phyloP scores from a whole-genome alignment of 1,140 invertebrate genomes.

The Papilio polyxenes region DNA sequence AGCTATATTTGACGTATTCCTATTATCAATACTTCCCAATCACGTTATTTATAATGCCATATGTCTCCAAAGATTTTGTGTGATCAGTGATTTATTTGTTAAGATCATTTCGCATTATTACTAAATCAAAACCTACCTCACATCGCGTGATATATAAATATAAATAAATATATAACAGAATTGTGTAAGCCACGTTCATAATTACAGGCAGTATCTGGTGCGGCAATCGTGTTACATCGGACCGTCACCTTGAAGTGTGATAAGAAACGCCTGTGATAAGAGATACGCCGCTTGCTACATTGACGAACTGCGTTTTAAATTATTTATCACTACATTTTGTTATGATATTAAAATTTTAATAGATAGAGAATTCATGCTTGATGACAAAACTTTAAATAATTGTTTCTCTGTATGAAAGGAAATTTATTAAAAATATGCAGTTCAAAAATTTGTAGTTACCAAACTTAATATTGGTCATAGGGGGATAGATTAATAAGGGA shows the following conservation, averaged over 20 bases:
- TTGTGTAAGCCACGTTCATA: conserved; percentile 42
- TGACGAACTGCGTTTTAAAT: conserved; percentile 35
- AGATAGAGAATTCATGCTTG: neutral
- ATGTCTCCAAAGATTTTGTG: no score
- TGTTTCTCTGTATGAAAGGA: no score
- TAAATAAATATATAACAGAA: neutral
- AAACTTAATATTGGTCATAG: no score
- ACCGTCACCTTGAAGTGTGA: conserved; percentile 76
- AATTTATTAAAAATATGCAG: no score
- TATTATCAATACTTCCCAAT: no score
- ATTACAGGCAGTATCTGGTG: conserved; percentile 55
- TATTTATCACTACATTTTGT: conserved; percentile 35
- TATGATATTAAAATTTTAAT: conserved; percentile 5
- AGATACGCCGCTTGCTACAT: conserved; percentile 54
- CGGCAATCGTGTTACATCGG: conserved; percentile 67
- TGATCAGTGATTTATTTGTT: no score
- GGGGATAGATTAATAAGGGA: no score
- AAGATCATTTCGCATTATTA: neutral
- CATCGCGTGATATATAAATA: neutral
- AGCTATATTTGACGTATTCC: no score
- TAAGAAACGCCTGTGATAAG: conserved; percentile 68
- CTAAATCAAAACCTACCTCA: neutral
- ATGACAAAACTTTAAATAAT: neutral
- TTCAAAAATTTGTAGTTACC: no score
- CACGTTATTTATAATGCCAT: no score